Evolutionary conservation across 1,140 invertebrate species (phyloP).

Genomic region (Pomacea maculata): DNA sequence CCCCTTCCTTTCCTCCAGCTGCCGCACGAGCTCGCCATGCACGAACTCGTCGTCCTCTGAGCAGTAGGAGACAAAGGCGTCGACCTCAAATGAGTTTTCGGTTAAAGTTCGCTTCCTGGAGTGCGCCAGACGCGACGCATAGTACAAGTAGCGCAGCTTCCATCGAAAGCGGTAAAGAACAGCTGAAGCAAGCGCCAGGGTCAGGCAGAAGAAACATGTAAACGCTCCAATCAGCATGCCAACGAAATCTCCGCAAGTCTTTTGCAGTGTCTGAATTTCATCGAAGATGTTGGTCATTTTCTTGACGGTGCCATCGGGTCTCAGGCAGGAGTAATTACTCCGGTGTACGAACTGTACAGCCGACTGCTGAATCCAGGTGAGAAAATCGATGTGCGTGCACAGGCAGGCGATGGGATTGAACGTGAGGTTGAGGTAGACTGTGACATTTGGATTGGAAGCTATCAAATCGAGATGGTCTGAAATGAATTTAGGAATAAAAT

Average conservation of each 20-base stretch:
- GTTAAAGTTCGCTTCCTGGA: not conserved
- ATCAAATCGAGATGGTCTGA: constrained; percentile 15
- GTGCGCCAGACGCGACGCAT: constrained; percentile 22
- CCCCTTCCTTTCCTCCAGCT: constrained; percentile 26
- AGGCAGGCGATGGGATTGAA: constrained; percentile 30
- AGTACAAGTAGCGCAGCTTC: constrained; percentile 33
- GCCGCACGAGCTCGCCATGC: constrained; percentile 17
- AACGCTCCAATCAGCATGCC: constrained; percentile 21
- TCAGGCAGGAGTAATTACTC: constrained; percentile 21
- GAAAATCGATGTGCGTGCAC: constrained; percentile 32
- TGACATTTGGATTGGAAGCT: not conserved
- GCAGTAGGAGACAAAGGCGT: constrained; percentile 45
- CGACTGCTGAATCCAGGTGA: constrained; percentile 32
- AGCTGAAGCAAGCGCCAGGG: constrained; percentile 14
- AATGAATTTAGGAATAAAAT: not conserved
- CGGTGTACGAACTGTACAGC: constrained; percentile 1
- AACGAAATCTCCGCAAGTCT: constrained; percentile 20
- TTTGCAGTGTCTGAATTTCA: constrained; percentile 19
- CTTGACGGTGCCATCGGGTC: constrained; percentile 11
- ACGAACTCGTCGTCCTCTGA: constrained; percentile 36
- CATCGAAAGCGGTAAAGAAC: constrained; percentile 28
- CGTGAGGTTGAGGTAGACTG: constrained; percentile 23
- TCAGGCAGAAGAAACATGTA: not conserved
- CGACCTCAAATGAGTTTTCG: constrained; percentile 25
- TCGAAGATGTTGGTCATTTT: constrained; percentile 11